Base-by-base conservation (phyloP, 2,113 vertebrate genomes). In the Pelecanus crispus region DNA sequence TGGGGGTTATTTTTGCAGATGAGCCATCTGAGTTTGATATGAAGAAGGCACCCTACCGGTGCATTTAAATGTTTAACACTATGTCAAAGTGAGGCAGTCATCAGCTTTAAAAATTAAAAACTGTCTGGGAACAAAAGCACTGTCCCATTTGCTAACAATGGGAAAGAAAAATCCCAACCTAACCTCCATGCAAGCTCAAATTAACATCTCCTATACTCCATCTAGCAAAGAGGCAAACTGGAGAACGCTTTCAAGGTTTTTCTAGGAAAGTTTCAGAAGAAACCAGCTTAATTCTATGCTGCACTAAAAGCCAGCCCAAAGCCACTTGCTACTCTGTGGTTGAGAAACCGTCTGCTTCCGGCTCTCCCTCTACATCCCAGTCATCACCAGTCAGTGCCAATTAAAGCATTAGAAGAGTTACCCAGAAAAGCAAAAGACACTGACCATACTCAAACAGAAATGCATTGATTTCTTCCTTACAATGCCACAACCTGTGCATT, bases 61-160 rank as follows among this genome's bases (percentile, higher is more conserved):
- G 2, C 32, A 65, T 72, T 83, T 87, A 78, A 89, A 89, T 89
- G 84, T 89, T 95, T 87, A 91, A 75, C 73, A 49, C 40, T 66
- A n/a, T 82, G 66, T 93, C 62, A 82, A 92, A 92, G 42, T 14
- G 42, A 90, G 38, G 49, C 74, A 73, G 45, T 91, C 71, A 12
- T 79, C 34, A 82, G 38, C 36, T 80, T 94, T 88, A 88, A 96
- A 92, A 87, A 89, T 61, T 81, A 92, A 92, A 87, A 95, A 49
- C 73, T 84, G 13, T 47, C 56, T 90, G 62, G 25, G 49, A 90
- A 80, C 4, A 77, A 92, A 93, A 88, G 45, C 63, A 34, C 58
- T 83, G 66, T 70, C 70, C 71, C 6, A 1, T 90, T 96, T 92
- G 79, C 79, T 90, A 22, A 90, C 73, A 80, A 38, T 42, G 29